Conservation (phyloP, 2,888 invertebrate species). For the Andrena marginata region DNA sequence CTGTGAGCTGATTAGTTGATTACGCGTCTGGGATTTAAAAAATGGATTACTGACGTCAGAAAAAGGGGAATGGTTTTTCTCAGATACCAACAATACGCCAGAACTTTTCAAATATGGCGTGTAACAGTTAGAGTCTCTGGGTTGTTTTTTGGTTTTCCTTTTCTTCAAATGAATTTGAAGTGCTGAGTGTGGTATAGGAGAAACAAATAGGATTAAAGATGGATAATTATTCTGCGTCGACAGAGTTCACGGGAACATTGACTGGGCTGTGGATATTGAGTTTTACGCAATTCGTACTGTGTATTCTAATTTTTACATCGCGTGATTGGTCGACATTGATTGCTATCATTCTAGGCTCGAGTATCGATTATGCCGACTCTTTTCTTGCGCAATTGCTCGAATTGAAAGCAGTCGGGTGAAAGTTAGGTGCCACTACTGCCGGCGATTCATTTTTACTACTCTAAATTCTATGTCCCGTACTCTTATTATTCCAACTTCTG, state of each 20-base stretch:
- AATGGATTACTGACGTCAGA: no score
- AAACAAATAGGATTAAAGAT: background rate
- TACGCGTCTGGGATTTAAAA: no score
- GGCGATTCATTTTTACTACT: background rate
- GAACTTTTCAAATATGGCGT: no score
- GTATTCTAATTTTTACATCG: constrained; percentile 10
- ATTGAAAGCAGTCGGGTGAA: background rate
- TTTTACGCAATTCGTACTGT: background rate
- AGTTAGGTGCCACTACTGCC: background rate
- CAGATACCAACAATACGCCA: no score
- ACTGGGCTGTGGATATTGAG: constrained; percentile 3
- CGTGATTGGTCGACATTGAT: constrained; percentile 4
- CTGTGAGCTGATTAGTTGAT: no score
- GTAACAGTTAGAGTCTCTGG: no score
- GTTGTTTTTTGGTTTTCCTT: no score
- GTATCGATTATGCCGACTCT: constrained; percentile 10
- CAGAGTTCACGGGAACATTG: constrained; percentile 3
- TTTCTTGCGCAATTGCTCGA: constrained; percentile 8
- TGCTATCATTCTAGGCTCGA: constrained; percentile 16
- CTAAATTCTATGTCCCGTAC: no score
- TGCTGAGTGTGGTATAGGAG: background rate
- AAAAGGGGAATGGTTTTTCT: no score
- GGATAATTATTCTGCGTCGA: background rate
- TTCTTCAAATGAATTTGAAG: background rate
- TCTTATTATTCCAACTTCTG: no score